phyloP scores from a whole-genome alignment of 2,797 vertebrate species.

The Buceros bicornis region DNA sequence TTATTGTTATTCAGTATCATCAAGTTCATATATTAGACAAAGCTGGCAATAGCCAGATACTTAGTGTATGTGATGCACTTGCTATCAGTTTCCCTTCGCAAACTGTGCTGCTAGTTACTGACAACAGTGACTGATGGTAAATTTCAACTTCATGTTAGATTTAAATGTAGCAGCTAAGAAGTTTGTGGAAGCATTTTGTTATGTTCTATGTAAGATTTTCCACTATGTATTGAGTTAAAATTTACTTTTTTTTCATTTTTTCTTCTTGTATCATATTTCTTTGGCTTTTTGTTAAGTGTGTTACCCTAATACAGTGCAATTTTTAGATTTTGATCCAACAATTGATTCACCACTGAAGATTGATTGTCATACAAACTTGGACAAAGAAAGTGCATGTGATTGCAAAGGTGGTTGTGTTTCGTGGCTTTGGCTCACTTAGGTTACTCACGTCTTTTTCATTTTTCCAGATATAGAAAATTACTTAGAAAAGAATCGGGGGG shows the following conservation, averaged over 20 bases:
- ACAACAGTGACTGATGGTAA: slow-evolving; percentile 30
- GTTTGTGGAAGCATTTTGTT: slow-evolving; percentile 26
- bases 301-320: neutral
- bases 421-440: neutral
- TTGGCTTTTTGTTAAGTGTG: neutral
- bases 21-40: neutral
- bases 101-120: slow-evolving; percentile 17
- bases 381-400: neutral
- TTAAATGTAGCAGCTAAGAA: slow-evolving; percentile 45
- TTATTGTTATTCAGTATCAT: neutral
- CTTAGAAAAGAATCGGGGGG: neutral
- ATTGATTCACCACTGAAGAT: neutral
- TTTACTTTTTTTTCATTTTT: slow-evolving; percentile 52
- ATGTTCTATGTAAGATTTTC: slow-evolving; percentile 27
- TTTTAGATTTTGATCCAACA: slow-evolving; percentile 56
- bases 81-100: slow-evolving; percentile 14
- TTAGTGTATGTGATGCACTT: neutral
- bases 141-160: slow-evolving; percentile 41
- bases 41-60: neutral
- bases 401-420: neutral
- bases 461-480: neutral
- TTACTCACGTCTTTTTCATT: neutral
- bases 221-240: slow-evolving; percentile 25
- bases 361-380: neutral
- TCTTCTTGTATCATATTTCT: neutral